These are phyloP conservation scores for Vireo griseus DNA, from an alignment of 2,797 vertebrate species.

Conservation along the genomic window DNA sequence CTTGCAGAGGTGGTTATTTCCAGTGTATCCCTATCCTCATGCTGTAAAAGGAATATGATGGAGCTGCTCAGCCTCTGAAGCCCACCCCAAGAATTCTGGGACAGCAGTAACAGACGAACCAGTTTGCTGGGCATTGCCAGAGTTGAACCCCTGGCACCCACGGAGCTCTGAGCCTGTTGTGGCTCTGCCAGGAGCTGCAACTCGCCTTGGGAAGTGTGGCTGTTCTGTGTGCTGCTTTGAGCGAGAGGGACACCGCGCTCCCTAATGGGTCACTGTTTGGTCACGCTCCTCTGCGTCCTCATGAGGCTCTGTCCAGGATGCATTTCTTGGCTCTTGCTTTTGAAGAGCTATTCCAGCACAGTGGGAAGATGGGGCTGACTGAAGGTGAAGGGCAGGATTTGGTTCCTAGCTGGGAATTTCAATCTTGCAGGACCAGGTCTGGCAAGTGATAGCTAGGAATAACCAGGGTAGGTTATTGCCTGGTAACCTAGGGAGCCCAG, in stretches of 20 bases:
- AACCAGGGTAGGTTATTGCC: not conserved
- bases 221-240: fast-evolving
- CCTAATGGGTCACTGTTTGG: not conserved
- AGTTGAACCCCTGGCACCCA: not conserved
- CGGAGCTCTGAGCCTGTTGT: fast-evolving
- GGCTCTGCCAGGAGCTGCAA: not conserved
- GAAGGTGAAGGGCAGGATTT: not conserved
- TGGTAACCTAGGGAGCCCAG: not conserved
- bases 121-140: not conserved
- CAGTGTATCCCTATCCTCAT: not conserved
- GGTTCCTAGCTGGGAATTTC: not conserved
- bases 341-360: not conserved
- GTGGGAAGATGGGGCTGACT: not conserved
- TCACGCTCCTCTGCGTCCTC: not conserved
- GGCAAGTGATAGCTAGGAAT: not conserved
- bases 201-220: not conserved
- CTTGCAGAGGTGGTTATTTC: not conserved
- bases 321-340: not conserved
- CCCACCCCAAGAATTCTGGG: not conserved
- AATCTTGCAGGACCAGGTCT: not conserved
- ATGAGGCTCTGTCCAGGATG: not conserved
- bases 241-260: not conserved
- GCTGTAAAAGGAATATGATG: not conserved
- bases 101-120: not conserved
- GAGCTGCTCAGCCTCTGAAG: not conserved